phyloP scores from a whole-genome alignment of 53 echinoderm and acorn worm species.

The Stichopus horrens region DNA sequence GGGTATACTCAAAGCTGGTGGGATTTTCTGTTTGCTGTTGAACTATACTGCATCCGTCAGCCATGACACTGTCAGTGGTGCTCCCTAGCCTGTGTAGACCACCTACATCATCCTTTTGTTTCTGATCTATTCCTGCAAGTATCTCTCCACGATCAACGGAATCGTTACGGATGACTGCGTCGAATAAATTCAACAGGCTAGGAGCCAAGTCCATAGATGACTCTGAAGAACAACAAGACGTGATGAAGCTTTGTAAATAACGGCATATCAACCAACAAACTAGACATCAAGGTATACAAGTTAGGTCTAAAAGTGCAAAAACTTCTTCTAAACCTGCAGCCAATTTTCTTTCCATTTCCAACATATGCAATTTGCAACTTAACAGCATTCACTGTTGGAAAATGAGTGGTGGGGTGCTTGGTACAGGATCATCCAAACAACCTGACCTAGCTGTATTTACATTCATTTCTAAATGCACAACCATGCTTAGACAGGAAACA shows the following conservation, averaged over 20 bases:
- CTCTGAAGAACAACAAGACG: conserved; percentile 3
- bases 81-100: not conserved
- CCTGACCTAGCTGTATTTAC: not conserved
- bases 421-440: not conserved
- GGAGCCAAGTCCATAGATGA: conserved; percentile 48
- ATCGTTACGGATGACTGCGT: conserved; percentile 35
- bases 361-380: not conserved
- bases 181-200: conserved; percentile 27
- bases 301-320: not conserved
- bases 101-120: conserved; percentile 17
- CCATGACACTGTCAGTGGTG: not conserved
- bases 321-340: not conserved
- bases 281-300: not conserved
- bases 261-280: not conserved
- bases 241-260: no score
- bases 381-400: not conserved
- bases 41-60: not conserved
- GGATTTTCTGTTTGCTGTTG: not conserved
- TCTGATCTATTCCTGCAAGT: not conserved
- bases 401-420: not conserved
- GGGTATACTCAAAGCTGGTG: not conserved
- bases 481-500: not conserved
- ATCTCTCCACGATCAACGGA: not conserved
- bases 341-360: not conserved
- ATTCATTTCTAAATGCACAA: not conserved